Percentiles rank a stretch among this genome's conserved stretches.
These are phyloP conservation scores for Chrysaora quinquecirrha DNA, from an alignment of 30 jellyfish, hydroid and myxozoan genomes.

Conservation along the genomic window DNA sequence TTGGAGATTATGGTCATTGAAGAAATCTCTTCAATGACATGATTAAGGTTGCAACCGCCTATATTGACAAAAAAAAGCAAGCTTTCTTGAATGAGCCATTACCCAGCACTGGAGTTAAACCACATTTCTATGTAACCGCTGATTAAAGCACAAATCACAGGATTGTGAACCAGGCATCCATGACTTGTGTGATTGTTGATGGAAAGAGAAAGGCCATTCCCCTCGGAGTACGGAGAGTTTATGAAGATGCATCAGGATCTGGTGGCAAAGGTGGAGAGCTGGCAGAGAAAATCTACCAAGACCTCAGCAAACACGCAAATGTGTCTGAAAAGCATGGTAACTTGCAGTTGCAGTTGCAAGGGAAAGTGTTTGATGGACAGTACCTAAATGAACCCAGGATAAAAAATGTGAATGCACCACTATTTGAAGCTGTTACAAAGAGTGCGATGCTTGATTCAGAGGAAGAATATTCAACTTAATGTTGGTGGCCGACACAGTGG, in stretches of 20 bases:
- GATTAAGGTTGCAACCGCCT: neutral
- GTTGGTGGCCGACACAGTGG: slow-evolving; percentile 58
- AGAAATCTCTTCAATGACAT: slow-evolving; percentile 3
- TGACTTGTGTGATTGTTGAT: slow-evolving; percentile 1
- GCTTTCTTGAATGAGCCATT: neutral
- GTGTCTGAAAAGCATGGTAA: neutral
- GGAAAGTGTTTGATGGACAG: slow-evolving; percentile 9
- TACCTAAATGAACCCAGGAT: slow-evolving; percentile 10
- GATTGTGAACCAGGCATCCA: neutral
- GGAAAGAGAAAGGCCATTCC: slow-evolving; percentile 24
- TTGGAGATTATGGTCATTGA: slow-evolving; percentile 1
- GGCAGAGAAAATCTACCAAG: slow-evolving; percentile 7
- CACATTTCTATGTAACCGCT: slow-evolving; percentile 22
- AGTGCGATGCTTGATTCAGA: neutral
- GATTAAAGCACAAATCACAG: slow-evolving; percentile 47
- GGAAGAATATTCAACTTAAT: neutral
- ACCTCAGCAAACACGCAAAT: neutral
- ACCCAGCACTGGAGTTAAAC: slow-evolving; percentile 21
- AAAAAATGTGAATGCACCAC: slow-evolving; percentile 29
- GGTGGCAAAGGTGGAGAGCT: slow-evolving; percentile 33
- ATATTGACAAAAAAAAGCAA: neutral
- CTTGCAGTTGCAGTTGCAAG: slow-evolving; percentile 23
- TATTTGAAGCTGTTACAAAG: slow-evolving; percentile 1
- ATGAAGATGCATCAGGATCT: slow-evolving; percentile 8
- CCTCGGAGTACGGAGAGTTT: neutral